Percentiles rank a stretch among this genome's conserved stretches.
Conservation (phyloP, 2,797 vertebrate species). For the Enteromius paludinosus region DNA sequence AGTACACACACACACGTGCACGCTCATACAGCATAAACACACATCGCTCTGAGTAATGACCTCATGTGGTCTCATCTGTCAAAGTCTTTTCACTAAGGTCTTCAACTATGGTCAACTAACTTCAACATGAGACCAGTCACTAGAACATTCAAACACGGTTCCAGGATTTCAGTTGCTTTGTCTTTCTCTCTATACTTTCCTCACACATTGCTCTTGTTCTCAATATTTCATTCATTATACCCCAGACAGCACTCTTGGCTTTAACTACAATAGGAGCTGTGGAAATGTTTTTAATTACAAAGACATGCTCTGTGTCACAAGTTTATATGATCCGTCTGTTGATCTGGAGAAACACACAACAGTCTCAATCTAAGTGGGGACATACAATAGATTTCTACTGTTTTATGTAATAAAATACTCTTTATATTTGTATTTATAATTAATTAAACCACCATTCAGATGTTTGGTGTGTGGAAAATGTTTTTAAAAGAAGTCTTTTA, state of each 20-base stretch:
- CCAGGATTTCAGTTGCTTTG: neutral
- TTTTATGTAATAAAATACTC: neutral
- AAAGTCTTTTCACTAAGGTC: slow-evolving; percentile 28
- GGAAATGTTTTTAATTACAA: slow-evolving; percentile 18
- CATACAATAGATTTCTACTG: neutral
- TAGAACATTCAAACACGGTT: neutral
- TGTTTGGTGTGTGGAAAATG: no score
- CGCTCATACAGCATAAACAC: slow-evolving; percentile 43
- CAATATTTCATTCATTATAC: slow-evolving; percentile 12
- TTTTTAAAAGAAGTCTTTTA: neutral
- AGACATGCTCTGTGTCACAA: slow-evolving; percentile 7
- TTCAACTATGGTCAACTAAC: neutral
- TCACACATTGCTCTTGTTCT: neutral
- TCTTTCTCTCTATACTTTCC: neutral
- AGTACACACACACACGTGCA: slow-evolving; percentile 3
- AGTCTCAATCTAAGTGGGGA: neutral
- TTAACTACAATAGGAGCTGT: slow-evolving; percentile 21
- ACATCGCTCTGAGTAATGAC: slow-evolving; percentile 25
- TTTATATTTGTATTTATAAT: neutral
- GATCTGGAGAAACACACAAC: neutral
- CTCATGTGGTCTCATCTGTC: slow-evolving; percentile 30
- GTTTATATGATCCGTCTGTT: slow-evolving; percentile 16
- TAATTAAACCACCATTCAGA: neutral
- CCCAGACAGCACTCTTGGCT: slow-evolving; percentile 32
- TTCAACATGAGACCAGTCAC: neutral